Base-by-base conservation (phyloP, 2,888 invertebrate genomes). In the Gymnocheta viridis region DNA sequence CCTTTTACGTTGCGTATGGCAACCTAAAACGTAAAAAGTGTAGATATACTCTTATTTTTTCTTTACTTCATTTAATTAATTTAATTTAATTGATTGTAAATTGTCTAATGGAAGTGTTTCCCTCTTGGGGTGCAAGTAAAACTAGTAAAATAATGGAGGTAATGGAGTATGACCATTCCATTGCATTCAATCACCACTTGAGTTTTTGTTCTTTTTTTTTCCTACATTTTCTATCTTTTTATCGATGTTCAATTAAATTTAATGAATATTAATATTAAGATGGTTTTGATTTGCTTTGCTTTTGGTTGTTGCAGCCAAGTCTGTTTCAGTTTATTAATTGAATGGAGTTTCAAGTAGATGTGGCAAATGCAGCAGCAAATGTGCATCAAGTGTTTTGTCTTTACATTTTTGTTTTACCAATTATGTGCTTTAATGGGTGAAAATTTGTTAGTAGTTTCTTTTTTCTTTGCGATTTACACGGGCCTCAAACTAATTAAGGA, bases 221-320 rank as follows among this genome's bases (percentile, higher is more conserved):
- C 12, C n/a, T 29, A 60, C 32, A 64, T 54, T 81, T 69, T 69
- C 47, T 51, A 47, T 74, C 66, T 62, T 76, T 77, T 66, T 78
- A 76, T 72, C 51, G 70, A 78, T 84, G 73, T 85, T 80, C 81
- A 82, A 79, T 82, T 79, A 78, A 81, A 82, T 82, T 82, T 81
- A 86, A 86, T 85, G 81, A 81, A 76, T 73, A 78, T 81, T 86
- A 86, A 85, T 86, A 85, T 81, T 85, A 86, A 85, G 81, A 72
- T 76, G 82, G 58, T 74, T 82, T 79, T 74, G 67, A 73, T 82
- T 80, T 60, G 56, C 29, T 54, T 74, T 69, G 22, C 38, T 77
- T 77, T 77, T 44, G 24, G 17, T 19, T 49, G 17, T 38, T 35
- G 69, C 60, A 17, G 66, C 64, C 60, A 47, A 82, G 56, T 24